Base-by-base conservation (phyloP, 92 coral and sea anemone species). In the Palythoa grandiflora region DNA sequence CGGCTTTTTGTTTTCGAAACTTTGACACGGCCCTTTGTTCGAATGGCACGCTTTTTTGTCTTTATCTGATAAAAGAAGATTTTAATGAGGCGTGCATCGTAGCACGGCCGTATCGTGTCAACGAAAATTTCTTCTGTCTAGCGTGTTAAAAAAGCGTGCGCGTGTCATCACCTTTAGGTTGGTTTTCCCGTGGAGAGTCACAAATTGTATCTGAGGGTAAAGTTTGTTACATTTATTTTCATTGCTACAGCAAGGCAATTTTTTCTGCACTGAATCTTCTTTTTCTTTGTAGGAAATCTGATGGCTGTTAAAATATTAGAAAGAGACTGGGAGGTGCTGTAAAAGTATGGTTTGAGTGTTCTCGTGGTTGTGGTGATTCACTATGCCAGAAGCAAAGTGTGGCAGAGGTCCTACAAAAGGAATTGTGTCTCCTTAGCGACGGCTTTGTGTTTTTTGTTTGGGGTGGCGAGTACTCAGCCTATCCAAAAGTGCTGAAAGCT, bases 401-500 rank as follows among this genome's bases (percentile, higher is more conserved):
- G 70, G 37, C 70, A 61, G 70, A 16, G 70, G 70, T 61, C 70
- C 70, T 9, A 61, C 28, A 61, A 61, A 61, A 17, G 28, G 70
- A 61, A 61, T 61, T 61, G 70, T 61, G 70, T 61, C 70, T 61
- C 70, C 50, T 57, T 57, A 17, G 65, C 20, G 15, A 57, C n/a
- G 2, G 65, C 65, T 13, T 57, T 57, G 65, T 57, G 65, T 57
- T 57, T 57, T 17, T 57, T 2, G 16, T 57, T 57, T 57, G n/a
- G 15, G 65, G 65, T 87, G 71, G 68, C 65, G 90, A 87, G 12
- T 87, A 54, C 38, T n/a, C 75, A 71, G 77, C 40, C 13, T 86
- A 86, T 65, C 61, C 52, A 37, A 88, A 88, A 68, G 73, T 83
- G 47, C 73, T 88, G 39, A 73, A 79, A 15, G 51, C 35, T 68